Base-by-base conservation (phyloP, 2,797 vertebrate species). In the Loriculus beryllinus region DNA sequence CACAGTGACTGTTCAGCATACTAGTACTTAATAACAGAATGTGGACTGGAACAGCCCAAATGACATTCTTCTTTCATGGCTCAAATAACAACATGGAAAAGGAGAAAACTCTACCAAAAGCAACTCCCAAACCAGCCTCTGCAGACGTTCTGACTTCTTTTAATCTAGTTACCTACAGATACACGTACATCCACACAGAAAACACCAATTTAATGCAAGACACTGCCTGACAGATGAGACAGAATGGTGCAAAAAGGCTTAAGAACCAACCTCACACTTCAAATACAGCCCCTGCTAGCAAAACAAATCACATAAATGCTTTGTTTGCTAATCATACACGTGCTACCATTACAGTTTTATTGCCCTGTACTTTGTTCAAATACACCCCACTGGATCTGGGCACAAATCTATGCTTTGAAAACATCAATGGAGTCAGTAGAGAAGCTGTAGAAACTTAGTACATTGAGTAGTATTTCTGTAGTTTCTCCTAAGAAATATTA, bases 321-420 rank as follows among this genome's bases (percentile, higher is more conserved):
- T 69, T 82, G 79, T 86, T 95, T 93, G 74, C 63, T 84, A 70
- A 84, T 86, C 7, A 11, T 37, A 90, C 54, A 67, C 40, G 33
- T 88, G 83, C 69, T 76, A 88, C 80, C 82, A 40, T 88, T 69
- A 70, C 49, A 78, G 48, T 54, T 88, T 91, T 83, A 91, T 64
- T 90, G 69, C 69, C 88, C 72, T 57, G 21, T 64, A 68, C 89
- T 92, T 93, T 78, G 70, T 83, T 86, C 88, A 93, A 83, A 90
- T 65, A 95, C 29, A 84, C 63, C 63, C 74, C 51, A 54, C 56
- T 63, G 79, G 16, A 92, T 51, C 80, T 54, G 78, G 63, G 82
- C 63, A 92, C 74, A 91, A 83, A 72, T 67, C 47, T 83, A 56
- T 0, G 4, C 59, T 88, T 93, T 9, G 59, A 83, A 57, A 65